Evolutionary conservation across 2,888 invertebrate genomes (phyloP), one percentile per base, ranked within the genome.

Genomic region (Tenthredo notha): DNA sequence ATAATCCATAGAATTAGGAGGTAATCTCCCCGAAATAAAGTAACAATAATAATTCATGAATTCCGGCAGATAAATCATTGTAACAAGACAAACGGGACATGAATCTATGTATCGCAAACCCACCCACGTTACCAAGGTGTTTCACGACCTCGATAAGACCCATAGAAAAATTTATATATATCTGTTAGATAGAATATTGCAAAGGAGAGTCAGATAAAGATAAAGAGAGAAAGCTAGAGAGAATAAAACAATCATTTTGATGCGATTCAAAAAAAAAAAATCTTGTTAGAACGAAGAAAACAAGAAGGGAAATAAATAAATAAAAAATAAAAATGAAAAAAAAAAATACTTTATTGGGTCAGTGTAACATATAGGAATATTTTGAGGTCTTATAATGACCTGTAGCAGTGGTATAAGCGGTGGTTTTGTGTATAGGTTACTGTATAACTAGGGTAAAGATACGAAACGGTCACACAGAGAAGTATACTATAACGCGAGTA

Each of bases 31-130:
- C 12, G 12, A 15, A 54, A 75, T 29, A 6, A 33, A 50, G 15
- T 7, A 50, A 6, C 15, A 29, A 80, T 61, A 80, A 80, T 1
- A 80, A 80, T 80, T 80, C 78, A 80, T 80, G 61, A 40, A 61
- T 80, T 80, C 78, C 15, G 1, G 40, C 12, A 80, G 58, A 80
- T 80, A 80, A 80, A 80, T 80, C 78, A 80, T 61, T n/a, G 78
- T 80, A 80, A 80, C 78, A 29, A 80, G 78, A 80, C 78, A 80
- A 40, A 61, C 47, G 58, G 78, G 78, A 18, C 37, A 61, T 50
- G 58, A 80, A 80, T 61, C 58, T 33, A 80, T 80, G 37, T 80
- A 61, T 80, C 9, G 78, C n/a, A 61, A 80, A 9, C 29, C 18
- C 18, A 77, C 15, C 47, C 25, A 25, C 47, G 18, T 58, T 25